Conservation (phyloP, 2,888 invertebrate genomes). For the Cheilosia urbana region DNA sequence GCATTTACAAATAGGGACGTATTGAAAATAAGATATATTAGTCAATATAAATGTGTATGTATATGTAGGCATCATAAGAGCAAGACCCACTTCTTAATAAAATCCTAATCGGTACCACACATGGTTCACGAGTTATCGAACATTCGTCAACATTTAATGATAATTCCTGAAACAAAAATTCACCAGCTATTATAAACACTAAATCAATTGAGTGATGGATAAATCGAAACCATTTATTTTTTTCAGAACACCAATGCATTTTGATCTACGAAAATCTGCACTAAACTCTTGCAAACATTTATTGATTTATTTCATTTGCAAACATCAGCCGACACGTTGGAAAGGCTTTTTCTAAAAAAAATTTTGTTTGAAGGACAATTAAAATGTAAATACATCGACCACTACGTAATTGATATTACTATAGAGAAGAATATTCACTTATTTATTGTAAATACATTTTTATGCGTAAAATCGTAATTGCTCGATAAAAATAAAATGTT, state of each 20-base stretch:
- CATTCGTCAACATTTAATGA: background rate
- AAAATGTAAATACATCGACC: slow-evolving; percentile 73
- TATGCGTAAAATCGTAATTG: slow-evolving; percentile 4
- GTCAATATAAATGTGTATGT: slow-evolving; percentile 35
- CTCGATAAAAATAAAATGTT: slow-evolving; percentile 25
- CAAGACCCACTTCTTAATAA: slow-evolving; percentile 12
- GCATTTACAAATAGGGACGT: slow-evolving; percentile 33
- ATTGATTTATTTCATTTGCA: background rate
- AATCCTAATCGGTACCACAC: slow-evolving; percentile 5
- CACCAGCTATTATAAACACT: background rate
- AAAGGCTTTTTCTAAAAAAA: background rate
- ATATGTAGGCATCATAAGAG: slow-evolving; percentile 50
- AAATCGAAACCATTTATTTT: background rate
- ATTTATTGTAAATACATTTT: slow-evolving; percentile 64
- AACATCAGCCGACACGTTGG: background rate
- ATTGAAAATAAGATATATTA: slow-evolving; percentile 58
- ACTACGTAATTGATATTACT: slow-evolving; percentile 62
- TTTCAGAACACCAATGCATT: background rate
- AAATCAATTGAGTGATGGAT: slow-evolving; percentile 22
- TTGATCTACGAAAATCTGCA: slow-evolving; percentile 9
- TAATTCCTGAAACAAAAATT: background rate
- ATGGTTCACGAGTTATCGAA: background rate
- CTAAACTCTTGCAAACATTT: background rate
- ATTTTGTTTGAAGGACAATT: slow-evolving; percentile 26
- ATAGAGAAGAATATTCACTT: slow-evolving; percentile 13